A percentile compares a stretch with the other conserved stretches of the same genome.
Conservation (phyloP, 1,140 invertebrate species). For the Drosophila erecta region DNA sequence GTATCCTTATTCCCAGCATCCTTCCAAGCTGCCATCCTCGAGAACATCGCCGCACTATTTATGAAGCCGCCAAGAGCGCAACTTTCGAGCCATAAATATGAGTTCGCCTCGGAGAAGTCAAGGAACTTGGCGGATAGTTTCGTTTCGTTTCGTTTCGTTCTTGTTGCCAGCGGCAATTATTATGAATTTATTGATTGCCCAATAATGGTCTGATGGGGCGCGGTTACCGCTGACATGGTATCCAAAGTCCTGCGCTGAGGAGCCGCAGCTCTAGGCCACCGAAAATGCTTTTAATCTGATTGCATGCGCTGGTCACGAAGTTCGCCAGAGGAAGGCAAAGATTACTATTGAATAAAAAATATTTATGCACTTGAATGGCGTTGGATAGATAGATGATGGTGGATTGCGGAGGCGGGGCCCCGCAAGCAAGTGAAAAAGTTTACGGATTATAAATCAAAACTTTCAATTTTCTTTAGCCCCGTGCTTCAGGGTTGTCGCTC, state of each 20-base stretch:
- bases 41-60: conserved; percentile 30
- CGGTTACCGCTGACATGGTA: conserved; percentile 30
- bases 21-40: neutral
- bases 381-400: conserved; percentile 49
- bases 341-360: conserved; percentile 65
- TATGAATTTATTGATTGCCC: conserved; percentile 80
- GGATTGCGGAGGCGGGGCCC: neutral
- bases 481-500: conserved; percentile 41
- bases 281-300: conserved; percentile 81
- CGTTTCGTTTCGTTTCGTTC: conserved; percentile 19
- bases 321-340: conserved; percentile 20
- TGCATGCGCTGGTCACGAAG: conserved; percentile 66
- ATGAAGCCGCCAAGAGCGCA: conserved; percentile 59
- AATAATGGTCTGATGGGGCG: conserved; percentile 45
- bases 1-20: neutral
- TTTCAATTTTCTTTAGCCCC: conserved; percentile 72
- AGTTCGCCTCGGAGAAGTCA: conserved; percentile 34
- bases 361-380: conserved; percentile 78
- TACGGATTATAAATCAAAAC: conserved; percentile 79
- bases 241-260: conserved; percentile 1
- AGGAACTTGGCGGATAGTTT: conserved; percentile 71
- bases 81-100: conserved; percentile 76
- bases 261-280: conserved; percentile 31
- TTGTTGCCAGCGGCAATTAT: conserved; percentile 69
- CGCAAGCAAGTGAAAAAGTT: conserved; percentile 64